These are phyloP conservation scores for Omphaloscelis lunosa DNA, from an alignment of 2,888 invertebrate species.

Conservation along the genomic window DNA sequence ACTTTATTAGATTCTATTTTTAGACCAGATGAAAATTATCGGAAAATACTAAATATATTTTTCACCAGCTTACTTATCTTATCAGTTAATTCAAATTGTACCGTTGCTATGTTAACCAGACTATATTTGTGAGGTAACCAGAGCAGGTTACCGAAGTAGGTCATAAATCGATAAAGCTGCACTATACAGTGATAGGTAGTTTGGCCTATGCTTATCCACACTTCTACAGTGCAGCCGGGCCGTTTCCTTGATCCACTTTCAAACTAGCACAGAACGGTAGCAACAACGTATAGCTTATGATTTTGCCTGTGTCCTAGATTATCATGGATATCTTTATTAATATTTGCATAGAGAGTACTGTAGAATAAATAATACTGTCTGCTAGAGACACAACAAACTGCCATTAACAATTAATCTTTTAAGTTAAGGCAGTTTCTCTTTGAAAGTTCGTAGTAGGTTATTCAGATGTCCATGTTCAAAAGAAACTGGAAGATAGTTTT, in stretches of 20 bases:
- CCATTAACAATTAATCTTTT: background rate
- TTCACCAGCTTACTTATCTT: background rate
- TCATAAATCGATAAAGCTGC: constrained; percentile 60
- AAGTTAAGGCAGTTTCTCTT: background rate
- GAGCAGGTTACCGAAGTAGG: constrained; percentile 50
- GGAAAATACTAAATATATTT: background rate
- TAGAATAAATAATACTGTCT: background rate
- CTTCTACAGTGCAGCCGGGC: constrained; percentile 44
- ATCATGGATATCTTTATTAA: background rate
- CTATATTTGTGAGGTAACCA: constrained; percentile 26
- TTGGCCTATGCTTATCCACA: constrained; percentile 50
- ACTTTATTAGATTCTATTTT: constrained; percentile 36
- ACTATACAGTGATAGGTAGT: constrained; percentile 48
- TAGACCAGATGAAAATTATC: constrained; percentile 10
- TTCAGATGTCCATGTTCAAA: constrained; percentile 1
- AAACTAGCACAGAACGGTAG: constrained; percentile 56
- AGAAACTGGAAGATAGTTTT: constrained; percentile 11
- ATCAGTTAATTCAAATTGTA: background rate
- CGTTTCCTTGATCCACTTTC: constrained; percentile 62
- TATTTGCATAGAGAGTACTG: background rate
- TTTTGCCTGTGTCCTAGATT: constrained; percentile 26
- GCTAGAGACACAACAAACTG: background rate
- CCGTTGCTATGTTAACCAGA: background rate
- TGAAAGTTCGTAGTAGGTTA: constrained; percentile 5
- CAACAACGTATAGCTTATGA: constrained; percentile 34